These are phyloP conservation scores for Acrobeloides nanus DNA, from an alignment of 2,888 invertebrate species.

Conservation along the genomic window DNA sequence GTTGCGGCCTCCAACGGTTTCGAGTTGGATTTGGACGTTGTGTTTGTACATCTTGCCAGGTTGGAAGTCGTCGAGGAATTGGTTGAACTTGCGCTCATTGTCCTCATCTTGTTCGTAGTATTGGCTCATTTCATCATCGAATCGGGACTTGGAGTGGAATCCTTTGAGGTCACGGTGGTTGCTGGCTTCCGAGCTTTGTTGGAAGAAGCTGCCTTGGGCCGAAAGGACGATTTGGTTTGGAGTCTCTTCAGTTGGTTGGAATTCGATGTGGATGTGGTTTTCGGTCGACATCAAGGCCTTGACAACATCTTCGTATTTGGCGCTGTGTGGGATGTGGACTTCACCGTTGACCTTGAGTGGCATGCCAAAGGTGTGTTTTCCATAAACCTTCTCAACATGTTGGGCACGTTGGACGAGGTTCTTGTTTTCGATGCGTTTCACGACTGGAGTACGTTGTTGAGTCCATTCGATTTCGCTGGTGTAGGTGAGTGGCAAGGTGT, in stretches of 20 bases:
- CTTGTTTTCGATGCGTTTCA: conserved; percentile 17
- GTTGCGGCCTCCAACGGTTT: conserved; percentile 6
- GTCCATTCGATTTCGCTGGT: conserved; percentile 10
- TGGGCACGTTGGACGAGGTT: conserved; percentile 15
- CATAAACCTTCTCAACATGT: conserved; percentile 12
- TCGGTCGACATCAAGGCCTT: conserved; percentile 27
- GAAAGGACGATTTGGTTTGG: conserved; percentile 17
- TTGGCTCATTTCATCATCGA: no score
- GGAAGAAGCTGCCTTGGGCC: conserved; percentile 12
- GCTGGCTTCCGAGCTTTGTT: conserved; percentile 5
- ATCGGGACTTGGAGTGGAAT: conserved; percentile 3
- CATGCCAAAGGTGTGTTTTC: conserved; percentile 9
- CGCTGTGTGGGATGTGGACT: conserved; percentile 14
- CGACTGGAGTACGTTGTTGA: conserved; percentile 5
- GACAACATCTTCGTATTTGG: conserved; percentile 6
- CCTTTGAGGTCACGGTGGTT: conserved; percentile 2
- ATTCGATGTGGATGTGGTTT: conserved; percentile 32
- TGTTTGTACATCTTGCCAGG: conserved; percentile 6
- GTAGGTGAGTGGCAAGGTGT: conserved; percentile 30
- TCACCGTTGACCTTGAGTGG: conserved; percentile 26
- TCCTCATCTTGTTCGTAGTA: conserved; percentile 17
- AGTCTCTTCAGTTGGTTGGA: conserved; percentile 15
- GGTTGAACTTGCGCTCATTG: conserved; percentile 4
- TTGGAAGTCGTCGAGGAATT: conserved; percentile 10
- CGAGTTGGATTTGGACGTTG: conserved; percentile 13